Evolutionary conservation across 2,888 invertebrate species (phyloP).

Genomic region (Tubulanus polymorphus): DNA sequence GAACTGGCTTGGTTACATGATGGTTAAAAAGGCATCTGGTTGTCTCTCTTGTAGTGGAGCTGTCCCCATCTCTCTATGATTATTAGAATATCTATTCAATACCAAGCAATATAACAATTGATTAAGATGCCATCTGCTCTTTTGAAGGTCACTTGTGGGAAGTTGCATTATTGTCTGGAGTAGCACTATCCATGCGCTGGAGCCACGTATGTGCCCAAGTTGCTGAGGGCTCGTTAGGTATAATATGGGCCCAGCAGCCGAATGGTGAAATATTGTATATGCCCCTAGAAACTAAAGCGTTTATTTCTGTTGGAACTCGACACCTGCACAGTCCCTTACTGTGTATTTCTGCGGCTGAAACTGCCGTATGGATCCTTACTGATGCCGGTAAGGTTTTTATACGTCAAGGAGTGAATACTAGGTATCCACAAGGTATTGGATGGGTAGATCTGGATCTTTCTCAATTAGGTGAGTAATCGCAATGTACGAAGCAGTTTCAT

Average conservation of each 20-base stretch:
- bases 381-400: constrained; percentile 53
- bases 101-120: too few relatives aligned
- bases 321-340: constrained; percentile 15
- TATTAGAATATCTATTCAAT: too few relatives aligned
- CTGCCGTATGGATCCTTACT: constrained; percentile 56
- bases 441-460: constrained; percentile 55
- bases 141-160: constrained; percentile 42
- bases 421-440: constrained; percentile 49
- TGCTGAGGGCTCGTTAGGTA: constrained; percentile 26
- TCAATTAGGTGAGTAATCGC: constrained; percentile 47
- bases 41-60: too few relatives aligned
- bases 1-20: too few relatives aligned
- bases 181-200: constrained; percentile 38
- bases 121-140: too few relatives aligned
- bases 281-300: constrained; percentile 30
- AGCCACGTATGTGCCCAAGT: constrained; percentile 31
- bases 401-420: constrained; percentile 52
- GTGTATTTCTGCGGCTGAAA: constrained; percentile 50
- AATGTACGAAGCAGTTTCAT: neutral
- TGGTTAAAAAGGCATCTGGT: too few relatives aligned
- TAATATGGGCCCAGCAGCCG: constrained; percentile 53
- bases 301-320: constrained; percentile 22
- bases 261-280: constrained; percentile 52
- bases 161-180: constrained; percentile 29
- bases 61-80: too few relatives aligned